Evolutionary conservation across 2,113 vertebrate genomes (phyloP).

Genomic region (Ellobius talpinus): DNA sequence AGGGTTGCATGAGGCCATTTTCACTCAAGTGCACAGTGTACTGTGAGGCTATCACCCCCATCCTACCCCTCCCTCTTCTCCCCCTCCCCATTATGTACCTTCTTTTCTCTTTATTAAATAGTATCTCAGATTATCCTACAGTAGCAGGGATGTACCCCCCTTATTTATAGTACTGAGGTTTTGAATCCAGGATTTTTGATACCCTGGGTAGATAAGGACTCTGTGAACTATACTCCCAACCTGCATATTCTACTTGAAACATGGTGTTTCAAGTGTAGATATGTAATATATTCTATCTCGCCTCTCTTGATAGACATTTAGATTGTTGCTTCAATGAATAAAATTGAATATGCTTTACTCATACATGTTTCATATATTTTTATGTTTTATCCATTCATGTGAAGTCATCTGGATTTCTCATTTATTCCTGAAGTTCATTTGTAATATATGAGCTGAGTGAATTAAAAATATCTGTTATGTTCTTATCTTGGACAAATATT

Average conservation of each 20-base stretch:
- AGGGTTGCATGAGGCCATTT: background rate
- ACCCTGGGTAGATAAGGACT: background rate
- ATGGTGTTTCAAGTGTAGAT: slow-evolving; percentile 3
- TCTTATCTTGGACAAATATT: slow-evolving; percentile 34
- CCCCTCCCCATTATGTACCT: background rate
- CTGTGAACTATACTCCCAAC: background rate
- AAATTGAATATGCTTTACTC: background rate
- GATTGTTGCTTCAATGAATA: slow-evolving; percentile 12
- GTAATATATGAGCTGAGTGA: background rate
- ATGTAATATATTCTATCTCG: slow-evolving; percentile 2
- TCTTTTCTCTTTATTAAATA: background rate
- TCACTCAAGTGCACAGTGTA: too few relatives aligned
- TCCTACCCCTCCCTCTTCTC: background rate
- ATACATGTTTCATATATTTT: background rate
- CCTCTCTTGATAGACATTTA: background rate
- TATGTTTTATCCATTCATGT: background rate
- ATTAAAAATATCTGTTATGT: slow-evolving; percentile 45
- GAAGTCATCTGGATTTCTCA: background rate
- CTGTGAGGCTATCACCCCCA: too few relatives aligned
- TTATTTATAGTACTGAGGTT: background rate
- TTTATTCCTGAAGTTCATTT: background rate
- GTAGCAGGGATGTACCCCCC: background rate
- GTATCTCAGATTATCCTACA: background rate
- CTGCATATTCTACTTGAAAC: background rate
- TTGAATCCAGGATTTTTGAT: background rate